Conservation (phyloP, 2,113 vertebrate species). For the Nothobranchius furzeri region DNA sequence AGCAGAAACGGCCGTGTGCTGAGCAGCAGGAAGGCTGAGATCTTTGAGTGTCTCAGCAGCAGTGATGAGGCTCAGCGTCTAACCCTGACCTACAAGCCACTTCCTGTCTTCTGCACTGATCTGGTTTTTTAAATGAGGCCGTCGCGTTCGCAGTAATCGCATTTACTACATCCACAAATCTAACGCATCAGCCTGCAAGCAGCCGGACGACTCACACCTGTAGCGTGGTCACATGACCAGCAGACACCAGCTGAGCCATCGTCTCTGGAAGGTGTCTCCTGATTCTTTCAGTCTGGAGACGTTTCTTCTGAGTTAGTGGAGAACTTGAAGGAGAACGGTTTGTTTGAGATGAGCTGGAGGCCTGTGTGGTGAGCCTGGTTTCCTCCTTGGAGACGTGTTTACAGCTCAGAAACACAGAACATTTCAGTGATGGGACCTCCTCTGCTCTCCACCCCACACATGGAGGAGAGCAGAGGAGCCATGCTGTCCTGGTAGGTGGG, state of each 20-base stretch:
- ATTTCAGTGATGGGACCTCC: too few relatives aligned
- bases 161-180: constrained; percentile 4
- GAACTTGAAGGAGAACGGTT: too few relatives aligned
- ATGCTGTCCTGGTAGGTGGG: too few relatives aligned
- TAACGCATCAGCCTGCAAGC: background rate
- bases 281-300: background rate
- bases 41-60: constrained; percentile 18
- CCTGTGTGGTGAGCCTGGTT: too few relatives aligned
- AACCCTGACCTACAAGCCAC: constrained; percentile 72
- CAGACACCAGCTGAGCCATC: background rate
- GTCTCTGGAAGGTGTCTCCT: too few relatives aligned
- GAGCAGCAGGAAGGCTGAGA: background rate
- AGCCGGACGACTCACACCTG: background rate
- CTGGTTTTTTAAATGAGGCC: constrained; percentile 65
- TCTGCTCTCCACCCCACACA: too few relatives aligned
- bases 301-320: too few relatives aligned
- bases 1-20: background rate
- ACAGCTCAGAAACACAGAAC: too few relatives aligned
- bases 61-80: constrained; percentile 56
- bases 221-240: constrained; percentile 4
- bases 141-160: background rate
- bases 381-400: too few relatives aligned
- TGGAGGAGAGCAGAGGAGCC: too few relatives aligned
- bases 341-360: too few relatives aligned
- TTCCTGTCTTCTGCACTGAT: constrained; percentile 61